Conservation (phyloP, 2,113 vertebrate species). For the Eurystomus gularis region DNA sequence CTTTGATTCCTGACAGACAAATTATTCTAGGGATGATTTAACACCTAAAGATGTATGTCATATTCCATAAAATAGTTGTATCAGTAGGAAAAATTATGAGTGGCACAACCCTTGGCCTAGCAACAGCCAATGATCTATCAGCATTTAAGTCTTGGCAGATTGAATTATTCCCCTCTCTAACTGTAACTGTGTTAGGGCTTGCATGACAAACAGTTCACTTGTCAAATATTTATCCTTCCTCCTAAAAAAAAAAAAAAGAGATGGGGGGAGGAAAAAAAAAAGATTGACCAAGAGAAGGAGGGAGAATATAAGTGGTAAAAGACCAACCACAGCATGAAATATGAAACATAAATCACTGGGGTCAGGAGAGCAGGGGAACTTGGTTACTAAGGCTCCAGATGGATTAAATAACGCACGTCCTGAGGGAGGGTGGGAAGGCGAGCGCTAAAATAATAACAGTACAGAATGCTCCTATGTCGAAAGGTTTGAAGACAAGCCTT, state of each 20-base stretch:
- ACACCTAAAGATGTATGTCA: constrained; percentile 63
- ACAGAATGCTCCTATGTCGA: constrained; percentile 66
- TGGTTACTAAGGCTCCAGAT: constrained; percentile 71
- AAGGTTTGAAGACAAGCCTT: constrained; percentile 76
- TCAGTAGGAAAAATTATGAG: constrained; percentile 54
- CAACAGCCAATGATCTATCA: constrained; percentile 58
- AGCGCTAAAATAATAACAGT: constrained; percentile 63
- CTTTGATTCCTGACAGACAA: constrained; percentile 71
- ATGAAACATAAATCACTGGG: constrained; percentile 63
- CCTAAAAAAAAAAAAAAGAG: background rate
- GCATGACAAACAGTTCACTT: constrained; percentile 59
- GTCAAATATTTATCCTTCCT: constrained; percentile 68
- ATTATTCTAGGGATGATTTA: constrained; percentile 69
- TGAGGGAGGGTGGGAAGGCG: constrained; percentile 58
- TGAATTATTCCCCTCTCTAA: constrained; percentile 55
- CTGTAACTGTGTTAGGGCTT: constrained; percentile 42
- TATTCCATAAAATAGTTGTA: constrained; percentile 52
- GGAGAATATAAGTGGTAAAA: constrained; percentile 31
- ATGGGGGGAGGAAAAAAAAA: accelerated
- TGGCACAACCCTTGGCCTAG: constrained; percentile 47
- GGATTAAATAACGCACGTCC: constrained; percentile 69
- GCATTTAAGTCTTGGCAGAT: constrained; percentile 57
- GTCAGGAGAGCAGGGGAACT: constrained; percentile 54
- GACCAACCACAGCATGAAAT: constrained; percentile 59
- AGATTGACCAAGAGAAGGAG: background rate